These are phyloP conservation scores for Operophtera brumata DNA, from an alignment of 2,888 invertebrate genomes.

Conservation along the genomic window DNA sequence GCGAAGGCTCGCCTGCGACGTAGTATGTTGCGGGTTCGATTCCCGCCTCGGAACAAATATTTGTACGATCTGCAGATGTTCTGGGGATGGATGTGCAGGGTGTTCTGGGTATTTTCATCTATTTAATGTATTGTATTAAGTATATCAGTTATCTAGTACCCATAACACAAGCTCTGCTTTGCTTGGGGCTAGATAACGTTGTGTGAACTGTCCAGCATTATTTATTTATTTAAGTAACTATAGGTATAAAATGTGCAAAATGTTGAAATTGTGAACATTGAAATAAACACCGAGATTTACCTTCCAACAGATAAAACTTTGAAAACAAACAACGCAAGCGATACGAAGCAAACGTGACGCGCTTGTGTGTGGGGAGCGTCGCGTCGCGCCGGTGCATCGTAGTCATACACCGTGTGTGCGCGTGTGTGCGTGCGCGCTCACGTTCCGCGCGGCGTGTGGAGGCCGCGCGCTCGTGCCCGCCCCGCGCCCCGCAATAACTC, in stretches of 20 bases:
- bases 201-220: too few species aligned
- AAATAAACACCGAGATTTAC: background rate
- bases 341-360: conserved; percentile 52
- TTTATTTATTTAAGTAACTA: background rate
- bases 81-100: too few species aligned
- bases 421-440: conserved; percentile 53
- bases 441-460: conserved; percentile 73
- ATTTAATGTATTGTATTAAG: too few species aligned
- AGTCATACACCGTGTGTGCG: background rate
- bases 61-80: too few species aligned
- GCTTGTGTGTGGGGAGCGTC: conserved; percentile 1
- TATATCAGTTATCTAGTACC: too few species aligned
- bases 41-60: too few species aligned
- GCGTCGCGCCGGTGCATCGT: background rate
- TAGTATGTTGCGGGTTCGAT: too few species aligned
- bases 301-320: background rate
- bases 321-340: conserved; percentile 42
- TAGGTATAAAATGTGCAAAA: background rate
- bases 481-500: conserved; percentile 29
- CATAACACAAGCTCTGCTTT: too few species aligned
- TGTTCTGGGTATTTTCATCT: too few species aligned
- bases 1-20: too few species aligned
- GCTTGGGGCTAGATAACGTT: too few species aligned
- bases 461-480: conserved; percentile 53
- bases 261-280: background rate